Percentiles rank a stretch among this genome's conserved stretches.
These are phyloP conservation scores for Heterotis niloticus DNA, from an alignment of 2,113 vertebrate genomes.

Conservation along the genomic window DNA sequence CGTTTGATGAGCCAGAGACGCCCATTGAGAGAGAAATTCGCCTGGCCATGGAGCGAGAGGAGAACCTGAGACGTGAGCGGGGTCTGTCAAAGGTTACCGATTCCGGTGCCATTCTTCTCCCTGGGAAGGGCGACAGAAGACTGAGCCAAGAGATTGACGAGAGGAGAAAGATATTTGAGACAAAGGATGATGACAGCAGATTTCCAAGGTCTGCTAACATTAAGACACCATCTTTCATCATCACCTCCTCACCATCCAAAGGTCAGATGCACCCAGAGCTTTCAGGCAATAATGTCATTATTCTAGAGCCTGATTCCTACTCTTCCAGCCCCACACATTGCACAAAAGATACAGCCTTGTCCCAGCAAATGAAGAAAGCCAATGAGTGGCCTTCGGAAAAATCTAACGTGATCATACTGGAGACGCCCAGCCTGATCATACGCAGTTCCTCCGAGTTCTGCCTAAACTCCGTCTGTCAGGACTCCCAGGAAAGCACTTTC, in stretches of 20 bases:
- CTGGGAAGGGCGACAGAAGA: slow-evolving; percentile 30
- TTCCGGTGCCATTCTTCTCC: slow-evolving; percentile 45
- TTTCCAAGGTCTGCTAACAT: slow-evolving; percentile 56
- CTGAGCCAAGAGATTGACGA: slow-evolving; percentile 43
- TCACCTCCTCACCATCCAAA: slow-evolving; percentile 63
- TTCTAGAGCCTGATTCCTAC: slow-evolving; percentile 56
- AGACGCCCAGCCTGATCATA: slow-evolving; percentile 66
- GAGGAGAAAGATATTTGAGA: slow-evolving; percentile 46
- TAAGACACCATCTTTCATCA: slow-evolving; percentile 65
- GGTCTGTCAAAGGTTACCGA: slow-evolving; percentile 56
- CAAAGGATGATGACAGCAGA: slow-evolving; percentile 39
- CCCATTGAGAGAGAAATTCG: slow-evolving; percentile 66
- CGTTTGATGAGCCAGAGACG: slow-evolving; percentile 63
- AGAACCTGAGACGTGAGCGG: slow-evolving; percentile 56
- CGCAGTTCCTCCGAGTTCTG: slow-evolving; percentile 68
- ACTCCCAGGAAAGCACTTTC: slow-evolving; percentile 62
- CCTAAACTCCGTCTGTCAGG: slow-evolving; percentile 57
- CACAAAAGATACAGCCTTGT: slow-evolving; percentile 35
- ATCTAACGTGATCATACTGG: slow-evolving; percentile 64
- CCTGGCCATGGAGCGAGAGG: slow-evolving; percentile 59
- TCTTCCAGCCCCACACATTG: slow-evolving; percentile 38
- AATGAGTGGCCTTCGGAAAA: slow-evolving; percentile 54
- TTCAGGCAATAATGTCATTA: slow-evolving; percentile 58
- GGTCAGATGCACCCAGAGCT: slow-evolving; percentile 54
- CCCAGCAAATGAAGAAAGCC: slow-evolving; percentile 23